Evolutionary conservation across 2,888 invertebrate species (phyloP), one percentile per base, ranked within the genome.

Genomic region (Smittia aterrima): DNA sequence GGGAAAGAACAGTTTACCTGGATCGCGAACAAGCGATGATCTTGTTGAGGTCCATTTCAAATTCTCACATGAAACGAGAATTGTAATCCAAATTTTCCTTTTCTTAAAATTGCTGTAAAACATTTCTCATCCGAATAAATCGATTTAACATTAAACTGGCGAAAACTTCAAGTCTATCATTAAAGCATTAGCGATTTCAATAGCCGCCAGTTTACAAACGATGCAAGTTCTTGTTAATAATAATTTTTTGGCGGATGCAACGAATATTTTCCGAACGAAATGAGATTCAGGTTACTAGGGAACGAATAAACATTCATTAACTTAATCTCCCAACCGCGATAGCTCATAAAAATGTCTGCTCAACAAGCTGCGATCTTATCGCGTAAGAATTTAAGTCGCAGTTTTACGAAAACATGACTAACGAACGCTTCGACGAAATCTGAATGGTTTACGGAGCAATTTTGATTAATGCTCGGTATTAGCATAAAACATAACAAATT

Each of bases 381-480:
- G 32, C 32, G 32, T 32, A 32, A 66, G 20, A 66, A 47, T 47
- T 47, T 22, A 13, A 68, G 68, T 68, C 68, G 68, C 68, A 68
- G 47, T 68, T 68, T 68, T 40, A 32, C 32, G 32, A 32, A 62
- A 62, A 62, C 62, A 62, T 62, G 22, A 32, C 32, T 32, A 32
- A 32, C 32, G 47, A 47, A n/a, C 13, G 16, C 16, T 47, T 13
- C 47, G 47, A 47, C 13, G 47, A 47, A 47, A 47, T 47, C 16
- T 47, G 2, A n/a, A 2, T 16, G 16, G 9, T 11, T 47, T 6
- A 11, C 47, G 3, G 3, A 13, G 47, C 47, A 47, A 47, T 72
- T 72, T 72, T 72, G 72, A 72, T 62, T 27, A 72, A 72, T 72
- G 72, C n/a, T 38, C 20, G 40, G 54, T 40, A 72, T 72, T 72